phyloP scores from a whole-genome alignment of 2,888 invertebrate genomes.

The Acanthopleura granulata region DNA sequence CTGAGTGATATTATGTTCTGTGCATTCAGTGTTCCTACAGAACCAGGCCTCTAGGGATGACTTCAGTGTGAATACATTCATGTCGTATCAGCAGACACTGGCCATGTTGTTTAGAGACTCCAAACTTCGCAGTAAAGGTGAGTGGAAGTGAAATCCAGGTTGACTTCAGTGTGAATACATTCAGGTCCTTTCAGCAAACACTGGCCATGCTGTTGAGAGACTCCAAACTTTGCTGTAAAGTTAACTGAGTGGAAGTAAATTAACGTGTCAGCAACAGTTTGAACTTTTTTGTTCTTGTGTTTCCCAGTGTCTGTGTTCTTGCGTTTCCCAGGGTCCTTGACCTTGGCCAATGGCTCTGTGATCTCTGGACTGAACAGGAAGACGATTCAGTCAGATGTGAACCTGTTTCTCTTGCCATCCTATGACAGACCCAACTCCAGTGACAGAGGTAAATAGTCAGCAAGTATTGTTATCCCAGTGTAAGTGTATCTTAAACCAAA shows the following conservation, averaged over 20 bases:
- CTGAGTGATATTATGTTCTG: no score
- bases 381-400: conserved; percentile 43
- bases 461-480: no score
- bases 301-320: not conserved
- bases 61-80: conserved; percentile 63
- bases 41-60: conserved; percentile 85
- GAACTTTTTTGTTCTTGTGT: no score
- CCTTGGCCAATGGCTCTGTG: conserved; percentile 41
- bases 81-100: conserved; percentile 59
- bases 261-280: no score
- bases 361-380: conserved; percentile 43
- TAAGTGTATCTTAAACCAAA: no score
- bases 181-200: conserved; percentile 58
- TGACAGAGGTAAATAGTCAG: no score
- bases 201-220: conserved; percentile 55
- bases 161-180: conserved; percentile 72
- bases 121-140: conserved; percentile 65
- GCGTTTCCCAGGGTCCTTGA: conserved; percentile 41
- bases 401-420: conserved; percentile 50
- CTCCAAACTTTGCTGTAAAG: conserved; percentile 66
- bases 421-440: no score
- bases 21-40: conserved; percentile 79
- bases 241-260: conserved; percentile 34
- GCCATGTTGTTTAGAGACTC: conserved; percentile 59
- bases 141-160: not conserved